phyloP scores from a whole-genome alignment of 92 coral and sea anemone genomes.

The Nematostella vectensis region DNA sequence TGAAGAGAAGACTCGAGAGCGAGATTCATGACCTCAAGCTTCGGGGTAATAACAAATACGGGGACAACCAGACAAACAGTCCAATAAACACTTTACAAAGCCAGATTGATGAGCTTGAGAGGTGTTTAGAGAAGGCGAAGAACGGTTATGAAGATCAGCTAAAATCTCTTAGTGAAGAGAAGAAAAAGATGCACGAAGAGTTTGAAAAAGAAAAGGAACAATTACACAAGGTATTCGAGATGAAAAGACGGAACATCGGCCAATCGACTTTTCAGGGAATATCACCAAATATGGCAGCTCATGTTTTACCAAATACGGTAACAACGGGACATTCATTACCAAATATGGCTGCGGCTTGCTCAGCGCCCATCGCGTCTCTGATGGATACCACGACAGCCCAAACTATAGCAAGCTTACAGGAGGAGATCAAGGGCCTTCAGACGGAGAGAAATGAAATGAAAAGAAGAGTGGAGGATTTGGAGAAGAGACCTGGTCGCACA shows the following conservation, averaged over 20 bases:
- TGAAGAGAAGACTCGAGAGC: constrained; percentile 40
- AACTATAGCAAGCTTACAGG: constrained; percentile 21
- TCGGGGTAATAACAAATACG: constrained; percentile 4
- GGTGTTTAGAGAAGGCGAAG: constrained; percentile 26
- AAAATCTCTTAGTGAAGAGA: constrained; percentile 28
- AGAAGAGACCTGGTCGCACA: not conserved
- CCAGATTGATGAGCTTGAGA: constrained; percentile 35
- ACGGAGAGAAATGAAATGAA: constrained; percentile 25
- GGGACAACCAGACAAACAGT: not conserved
- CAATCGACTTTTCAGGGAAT: not conserved
- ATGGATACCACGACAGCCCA: constrained; percentile 13
- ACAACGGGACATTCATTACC: not conserved
- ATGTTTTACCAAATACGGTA: not conserved
- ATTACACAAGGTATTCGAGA: constrained; percentile 37
- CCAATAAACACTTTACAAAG: not conserved
- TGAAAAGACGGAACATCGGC: constrained; percentile 11
- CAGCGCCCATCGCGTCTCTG: not conserved
- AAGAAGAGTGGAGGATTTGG: constrained; percentile 18
- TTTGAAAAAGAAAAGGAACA: constrained; percentile 40
- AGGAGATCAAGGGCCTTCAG: constrained; percentile 19
- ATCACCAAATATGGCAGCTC: not conserved
- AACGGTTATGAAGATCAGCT: constrained; percentile 45
- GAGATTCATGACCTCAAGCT: constrained; percentile 40
- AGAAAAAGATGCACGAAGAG: constrained; percentile 34
- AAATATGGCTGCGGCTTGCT: not conserved